These are phyloP conservation scores for Scophthalmus maximus DNA, from an alignment of 2,113 vertebrate genomes.

Conservation along the genomic window DNA sequence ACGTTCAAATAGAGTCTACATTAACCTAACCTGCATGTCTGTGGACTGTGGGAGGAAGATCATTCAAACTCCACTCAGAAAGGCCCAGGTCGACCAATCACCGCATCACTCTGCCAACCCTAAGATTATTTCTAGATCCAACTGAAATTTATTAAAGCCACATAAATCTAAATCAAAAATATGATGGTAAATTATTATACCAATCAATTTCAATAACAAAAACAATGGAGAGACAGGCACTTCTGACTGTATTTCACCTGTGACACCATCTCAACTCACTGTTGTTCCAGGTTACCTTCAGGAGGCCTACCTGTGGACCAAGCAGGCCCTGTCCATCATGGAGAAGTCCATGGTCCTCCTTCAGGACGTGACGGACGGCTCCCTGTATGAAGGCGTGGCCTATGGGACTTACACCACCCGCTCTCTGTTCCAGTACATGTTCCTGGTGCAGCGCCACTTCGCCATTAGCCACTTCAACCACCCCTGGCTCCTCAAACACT, in stretches of 20 bases:
- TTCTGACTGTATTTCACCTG: background rate
- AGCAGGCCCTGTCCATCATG: conserved; percentile 95
- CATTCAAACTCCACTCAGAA: too few species aligned
- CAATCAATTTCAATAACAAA: background rate
- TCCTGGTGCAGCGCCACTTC: conserved; percentile 96
- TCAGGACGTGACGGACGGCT: conserved; percentile 93
- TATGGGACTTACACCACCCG: conserved; percentile 97
- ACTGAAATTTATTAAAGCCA: too few species aligned
- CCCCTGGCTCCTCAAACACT: conserved; percentile 96
- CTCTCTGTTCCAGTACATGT: conserved; percentile 97
- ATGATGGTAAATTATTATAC: background rate
- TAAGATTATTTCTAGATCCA: background rate
- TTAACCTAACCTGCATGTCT: too few species aligned
- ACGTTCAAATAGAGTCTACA: too few species aligned
- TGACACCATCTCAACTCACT: conserved; percentile 3
- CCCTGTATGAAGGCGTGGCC: conserved; percentile 96
- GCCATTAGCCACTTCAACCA: conserved; percentile 93
- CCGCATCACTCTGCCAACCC: background rate
- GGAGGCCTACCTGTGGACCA: conserved; percentile 97
- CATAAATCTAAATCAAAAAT: background rate
- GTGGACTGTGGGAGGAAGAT: too few species aligned
- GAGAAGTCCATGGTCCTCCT: conserved; percentile 96
- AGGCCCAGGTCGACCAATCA: background rate
- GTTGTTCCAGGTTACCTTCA: conserved; percentile 92
- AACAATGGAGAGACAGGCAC: too few species aligned